Evolutionary conservation across 2,797 vertebrate species (phyloP), one percentile per base, ranked within the genome.

Genomic region (Benthosema pterotum): DNA sequence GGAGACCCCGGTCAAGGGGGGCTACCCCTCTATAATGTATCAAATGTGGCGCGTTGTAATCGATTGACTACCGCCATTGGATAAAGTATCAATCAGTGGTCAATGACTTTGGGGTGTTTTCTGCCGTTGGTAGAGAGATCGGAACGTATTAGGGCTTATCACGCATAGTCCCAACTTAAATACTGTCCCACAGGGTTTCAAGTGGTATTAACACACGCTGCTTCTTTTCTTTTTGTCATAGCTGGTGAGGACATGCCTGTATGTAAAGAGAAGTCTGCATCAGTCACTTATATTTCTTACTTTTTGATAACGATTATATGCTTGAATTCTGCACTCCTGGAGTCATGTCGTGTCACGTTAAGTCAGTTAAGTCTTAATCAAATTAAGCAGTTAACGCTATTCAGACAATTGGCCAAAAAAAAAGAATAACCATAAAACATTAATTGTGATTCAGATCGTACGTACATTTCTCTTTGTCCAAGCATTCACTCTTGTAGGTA

Each of bases 211-310:
- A 38, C 32, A 38, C 32, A 38, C 9, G 32, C 32, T 38, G 32
- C 32, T 9, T 38, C 9, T 38, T 38, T 38, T 32, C 7, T 32
- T 6, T 32, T 7, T 32, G 8, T 38, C 32, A 38, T 38, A 38
- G 7, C 8, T 38, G 32, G 32, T 46, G 8, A 15, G 13, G 43
- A n/a, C 4, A 13, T 46, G 43, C 43, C 43, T 63, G n/a, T 47
- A 52, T 32, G 4, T 16, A 54, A 12, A 42, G 25, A 48, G 16
- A 4, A 22, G 32, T 46, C 42, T 54, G 60, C 52, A 32, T 63
- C 13, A 63, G 50, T 42, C 60, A 46, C 60, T 62, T 62, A 43
- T 62, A 19, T 62, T 52, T 62, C 45, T 5, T 43, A 16, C 19
- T 62, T 38, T 38, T 38, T 38, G 32, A 38, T 49, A 3, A 50